Conservation (phyloP, 2,888 invertebrate genomes). For the Helleia helle region DNA sequence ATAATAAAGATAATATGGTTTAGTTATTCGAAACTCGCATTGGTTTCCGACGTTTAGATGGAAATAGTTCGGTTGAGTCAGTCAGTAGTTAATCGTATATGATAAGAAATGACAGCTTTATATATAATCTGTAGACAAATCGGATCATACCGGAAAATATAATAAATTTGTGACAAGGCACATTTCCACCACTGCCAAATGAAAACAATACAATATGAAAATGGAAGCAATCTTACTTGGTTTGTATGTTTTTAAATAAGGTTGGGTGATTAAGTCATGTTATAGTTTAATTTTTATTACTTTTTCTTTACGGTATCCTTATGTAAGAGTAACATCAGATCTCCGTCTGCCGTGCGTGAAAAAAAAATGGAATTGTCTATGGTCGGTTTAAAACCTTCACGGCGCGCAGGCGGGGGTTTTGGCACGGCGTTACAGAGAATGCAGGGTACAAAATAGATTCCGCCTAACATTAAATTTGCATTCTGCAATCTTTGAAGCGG, state of each 20-base stretch:
- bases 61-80: conserved; percentile 45
- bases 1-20: conserved; percentile 63
- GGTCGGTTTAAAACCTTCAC: conserved; percentile 10
- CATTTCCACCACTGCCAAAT: conserved; percentile 74
- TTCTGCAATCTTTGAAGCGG: conserved; percentile 67
- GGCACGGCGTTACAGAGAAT: conserved; percentile 55
- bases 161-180: conserved; percentile 65
- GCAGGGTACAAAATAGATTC: conserved; percentile 65
- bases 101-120: conserved; percentile 69
- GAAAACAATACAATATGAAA: conserved; percentile 46
- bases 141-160: conserved; percentile 38
- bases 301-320: conserved; percentile 65
- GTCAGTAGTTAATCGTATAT: conserved; percentile 64
- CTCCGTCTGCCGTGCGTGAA: conserved; percentile 27
- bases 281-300: conserved; percentile 66
- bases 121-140: conserved; percentile 58
- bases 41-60: conserved; percentile 38
- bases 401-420: conserved; percentile 28
- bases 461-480: conserved; percentile 69
- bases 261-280: conserved; percentile 66
- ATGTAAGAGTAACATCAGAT: conserved; percentile 48
- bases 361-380: conserved; percentile 7
- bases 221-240: conserved; percentile 46
- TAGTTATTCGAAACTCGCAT: conserved; percentile 57
- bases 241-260: conserved; percentile 66